Conservation (phyloP, 2,113 vertebrate genomes). For the Petaurus breviceps region DNA sequence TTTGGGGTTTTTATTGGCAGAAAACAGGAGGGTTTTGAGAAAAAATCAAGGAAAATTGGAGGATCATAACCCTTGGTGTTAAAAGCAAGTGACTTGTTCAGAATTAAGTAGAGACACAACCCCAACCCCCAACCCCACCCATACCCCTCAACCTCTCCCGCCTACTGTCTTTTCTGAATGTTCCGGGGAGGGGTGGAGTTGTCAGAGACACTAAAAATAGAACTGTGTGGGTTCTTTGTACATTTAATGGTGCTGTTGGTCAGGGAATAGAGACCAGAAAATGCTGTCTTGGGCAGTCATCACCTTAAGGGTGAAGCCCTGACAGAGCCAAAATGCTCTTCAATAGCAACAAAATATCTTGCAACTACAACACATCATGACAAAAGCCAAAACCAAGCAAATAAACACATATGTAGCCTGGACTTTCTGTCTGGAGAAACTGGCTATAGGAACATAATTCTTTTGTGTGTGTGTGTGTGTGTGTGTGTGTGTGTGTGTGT, state of each 20-base stretch:
- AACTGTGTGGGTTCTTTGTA: not conserved
- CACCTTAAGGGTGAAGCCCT: too few species aligned
- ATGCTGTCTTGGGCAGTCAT: not conserved
- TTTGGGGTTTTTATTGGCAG: not conserved
- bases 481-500: too few species aligned
- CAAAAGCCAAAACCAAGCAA: not conserved
- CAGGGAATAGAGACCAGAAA: not conserved
- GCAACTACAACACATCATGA: not conserved
- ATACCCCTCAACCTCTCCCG: not conserved
- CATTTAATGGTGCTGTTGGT: not conserved
- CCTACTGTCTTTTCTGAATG: not conserved
- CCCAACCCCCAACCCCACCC: not conserved
- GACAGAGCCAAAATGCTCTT: not conserved
- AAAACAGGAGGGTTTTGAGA: not conserved
- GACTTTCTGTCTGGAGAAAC: not conserved
- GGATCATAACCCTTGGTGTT: not conserved
- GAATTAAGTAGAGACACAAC: not conserved
- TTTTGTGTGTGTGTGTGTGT: too few species aligned
- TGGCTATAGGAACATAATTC: not conserved
- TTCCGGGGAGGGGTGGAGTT: not conserved
- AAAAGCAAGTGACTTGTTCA: not conserved
- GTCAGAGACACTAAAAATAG: not conserved
- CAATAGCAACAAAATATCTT: too few species aligned
- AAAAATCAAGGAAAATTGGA: not conserved
- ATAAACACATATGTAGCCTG: not conserved